These are phyloP conservation scores for Lateolabrax maculatus DNA, from an alignment of 2,797 vertebrate genomes.

Conservation along the genomic window DNA sequence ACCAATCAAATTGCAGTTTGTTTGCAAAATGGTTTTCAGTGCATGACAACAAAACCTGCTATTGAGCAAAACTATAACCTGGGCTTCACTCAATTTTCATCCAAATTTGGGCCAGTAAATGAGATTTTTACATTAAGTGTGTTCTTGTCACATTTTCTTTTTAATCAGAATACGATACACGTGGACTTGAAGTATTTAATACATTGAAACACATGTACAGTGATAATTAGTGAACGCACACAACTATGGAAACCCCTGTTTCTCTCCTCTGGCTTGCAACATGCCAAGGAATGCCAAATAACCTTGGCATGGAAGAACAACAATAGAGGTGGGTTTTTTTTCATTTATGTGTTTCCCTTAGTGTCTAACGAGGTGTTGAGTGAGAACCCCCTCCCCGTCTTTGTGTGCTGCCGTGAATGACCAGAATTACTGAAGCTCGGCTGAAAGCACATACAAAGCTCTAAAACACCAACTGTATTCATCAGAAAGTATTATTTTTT, in stretches of 20 bases:
- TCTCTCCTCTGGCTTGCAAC: background rate
- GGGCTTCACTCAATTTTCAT: no score
- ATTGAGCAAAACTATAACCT: background rate
- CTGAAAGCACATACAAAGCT: conserved; percentile 20
- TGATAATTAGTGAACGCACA: background rate
- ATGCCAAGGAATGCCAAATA: conserved; percentile 25
- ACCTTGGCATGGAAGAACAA: conserved; percentile 18
- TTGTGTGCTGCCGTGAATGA: conserved; percentile 42
- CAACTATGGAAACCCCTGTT: background rate
- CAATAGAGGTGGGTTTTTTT: conserved; percentile 31
- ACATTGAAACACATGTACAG: background rate
- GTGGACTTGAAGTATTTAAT: background rate
- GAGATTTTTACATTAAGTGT: background rate
- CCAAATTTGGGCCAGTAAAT: background rate
- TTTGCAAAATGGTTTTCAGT: background rate
- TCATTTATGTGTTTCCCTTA: conserved; percentile 52
- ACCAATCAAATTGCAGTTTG: background rate
- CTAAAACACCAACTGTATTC: conserved; percentile 39
- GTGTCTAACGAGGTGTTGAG: conserved; percentile 61
- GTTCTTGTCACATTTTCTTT: background rate
- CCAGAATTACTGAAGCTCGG: conserved; percentile 22
- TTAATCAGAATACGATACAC: background rate
- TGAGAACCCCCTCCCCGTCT: conserved; percentile 33
- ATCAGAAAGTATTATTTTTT: background rate
- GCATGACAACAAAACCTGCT: background rate